Base-by-base conservation (phyloP, 1,140 invertebrate genomes). In the Brachionus koreanus region DNA sequence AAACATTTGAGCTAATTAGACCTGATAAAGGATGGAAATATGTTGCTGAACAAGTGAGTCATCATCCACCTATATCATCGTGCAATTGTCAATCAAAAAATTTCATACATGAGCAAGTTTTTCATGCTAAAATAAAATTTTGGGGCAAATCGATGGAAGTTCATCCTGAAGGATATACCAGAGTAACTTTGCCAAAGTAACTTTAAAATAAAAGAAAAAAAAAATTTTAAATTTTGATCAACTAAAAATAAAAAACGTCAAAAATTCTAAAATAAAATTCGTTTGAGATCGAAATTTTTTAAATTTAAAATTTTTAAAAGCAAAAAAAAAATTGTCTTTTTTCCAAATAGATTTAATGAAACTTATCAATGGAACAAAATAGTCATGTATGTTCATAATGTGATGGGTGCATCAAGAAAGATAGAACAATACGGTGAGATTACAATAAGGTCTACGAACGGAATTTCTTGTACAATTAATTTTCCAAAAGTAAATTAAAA, bases 361-460 rank as follows among this genome's bases (percentile, higher is more conserved):
- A 90, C 92, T 84, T 94, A 94, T 85, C 90, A 90, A 43, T 94
- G 93, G 93, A 94, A 94, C 87, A 95, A 95, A 90, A 93, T 94
- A 19, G 94, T 93, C 25, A 94, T 93, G 3, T 95, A 93, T 88
- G 93, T 95, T 1, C 93, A 95, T 86, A 94, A 94, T 86, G 86
- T 95, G 83, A 93, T 94, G 86, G 92, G 92, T 49, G 85, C 86
- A 19, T 92, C 93, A 86, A 88, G 93, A 43, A 94, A 93, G 92
- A 93, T 94, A 46, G 93, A 95, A 87, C 92, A 94, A 86, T 94
- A 94, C 87, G 94, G 94, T 1, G 93, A 94, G 86, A 91, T 94
- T 87, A 90, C 91, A 84, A 93, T 94, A 77, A 90, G 89, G 1
- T 84, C 83, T 65, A 86, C 85, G 76, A 91, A 90, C 83, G 90